phyloP scores from a whole-genome alignment of 1,140 invertebrate genomes.

The Zelostemma sp. region DNA sequence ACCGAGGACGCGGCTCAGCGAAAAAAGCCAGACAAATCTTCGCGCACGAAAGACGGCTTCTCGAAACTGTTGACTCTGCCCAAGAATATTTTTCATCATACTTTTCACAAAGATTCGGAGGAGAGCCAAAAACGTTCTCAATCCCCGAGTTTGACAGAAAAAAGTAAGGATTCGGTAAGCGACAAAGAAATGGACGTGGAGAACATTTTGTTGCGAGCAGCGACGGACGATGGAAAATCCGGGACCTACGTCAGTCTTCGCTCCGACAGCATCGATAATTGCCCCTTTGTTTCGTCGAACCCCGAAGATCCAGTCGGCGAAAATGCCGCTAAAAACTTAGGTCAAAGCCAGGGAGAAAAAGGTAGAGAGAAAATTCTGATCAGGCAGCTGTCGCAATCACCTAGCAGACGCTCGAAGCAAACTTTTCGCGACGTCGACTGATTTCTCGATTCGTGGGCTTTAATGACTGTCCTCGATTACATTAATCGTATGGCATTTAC shows the following conservation, averaged over 20 bases:
- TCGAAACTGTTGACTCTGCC: slow-evolving; percentile 61
- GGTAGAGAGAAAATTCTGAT: slow-evolving; percentile 1
- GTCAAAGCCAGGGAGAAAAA: slow-evolving; percentile 4
- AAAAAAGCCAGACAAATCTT: slow-evolving; percentile 37
- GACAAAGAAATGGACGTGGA: slow-evolving; percentile 17
- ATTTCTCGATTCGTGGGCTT: no score
- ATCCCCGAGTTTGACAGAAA: slow-evolving; percentile 51
- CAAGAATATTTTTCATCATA: slow-evolving; percentile 60
- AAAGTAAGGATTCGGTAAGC: not conserved
- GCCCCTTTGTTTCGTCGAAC: not conserved
- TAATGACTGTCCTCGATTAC: no score
- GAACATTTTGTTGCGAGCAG: slow-evolving; percentile 16
- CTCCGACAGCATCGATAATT: slow-evolving; percentile 29
- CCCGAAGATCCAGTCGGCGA: not conserved
- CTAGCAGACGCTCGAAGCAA: not conserved
- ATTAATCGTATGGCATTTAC: not conserved
- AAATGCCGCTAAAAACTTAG: not conserved
- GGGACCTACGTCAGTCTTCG: slow-evolving; percentile 29
- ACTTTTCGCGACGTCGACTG: not conserved
- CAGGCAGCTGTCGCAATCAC: slow-evolving; percentile 32
- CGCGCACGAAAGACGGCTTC: slow-evolving; percentile 54
- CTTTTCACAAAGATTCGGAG: slow-evolving; percentile 59
- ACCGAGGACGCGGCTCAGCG: slow-evolving; percentile 8
- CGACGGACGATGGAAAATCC: slow-evolving; percentile 10
- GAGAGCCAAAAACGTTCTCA: slow-evolving; percentile 36